These are phyloP conservation scores for Nyctereutes procyonoides DNA, from an alignment of 2,113 vertebrate species.

Conservation along the genomic window DNA sequence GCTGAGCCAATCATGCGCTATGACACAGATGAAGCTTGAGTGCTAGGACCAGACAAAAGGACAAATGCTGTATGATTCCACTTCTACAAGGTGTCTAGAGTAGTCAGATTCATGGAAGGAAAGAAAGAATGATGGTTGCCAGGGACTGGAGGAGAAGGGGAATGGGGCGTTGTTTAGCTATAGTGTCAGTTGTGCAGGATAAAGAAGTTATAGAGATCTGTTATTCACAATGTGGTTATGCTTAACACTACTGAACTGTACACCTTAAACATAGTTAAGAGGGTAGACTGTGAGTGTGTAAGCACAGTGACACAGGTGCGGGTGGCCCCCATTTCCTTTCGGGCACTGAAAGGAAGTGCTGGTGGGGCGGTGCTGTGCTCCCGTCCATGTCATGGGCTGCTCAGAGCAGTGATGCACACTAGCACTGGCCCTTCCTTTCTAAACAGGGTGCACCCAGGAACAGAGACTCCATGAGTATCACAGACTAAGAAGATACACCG, in stretches of 20 bases:
- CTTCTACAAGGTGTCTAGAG: accelerated
- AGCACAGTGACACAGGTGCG: no score
- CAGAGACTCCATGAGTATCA: not conserved
- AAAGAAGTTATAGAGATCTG: not conserved
- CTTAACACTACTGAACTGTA: not conserved
- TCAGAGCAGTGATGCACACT: no score
- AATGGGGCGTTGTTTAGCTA: accelerated
- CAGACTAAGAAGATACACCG: not conserved
- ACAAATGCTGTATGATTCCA: accelerated
- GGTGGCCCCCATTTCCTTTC: not conserved
- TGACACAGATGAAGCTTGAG: accelerated
- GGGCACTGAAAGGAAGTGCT: not conserved
- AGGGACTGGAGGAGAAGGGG: not conserved
- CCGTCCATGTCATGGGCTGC: not conserved
- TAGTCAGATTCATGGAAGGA: no score
- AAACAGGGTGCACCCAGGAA: no score
- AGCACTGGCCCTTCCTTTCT: not conserved
- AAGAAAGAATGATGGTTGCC: not conserved
- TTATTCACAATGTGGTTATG: not conserved
- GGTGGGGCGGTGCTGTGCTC: not conserved
- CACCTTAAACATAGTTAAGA: not conserved
- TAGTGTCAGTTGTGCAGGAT: not conserved
- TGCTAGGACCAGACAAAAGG: not conserved
- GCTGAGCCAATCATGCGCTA: accelerated
- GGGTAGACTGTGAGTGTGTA: no score